These are phyloP conservation scores for Brachyalestes nurse DNA, from an alignment of 2,797 vertebrate genomes.

Conservation along the genomic window DNA sequence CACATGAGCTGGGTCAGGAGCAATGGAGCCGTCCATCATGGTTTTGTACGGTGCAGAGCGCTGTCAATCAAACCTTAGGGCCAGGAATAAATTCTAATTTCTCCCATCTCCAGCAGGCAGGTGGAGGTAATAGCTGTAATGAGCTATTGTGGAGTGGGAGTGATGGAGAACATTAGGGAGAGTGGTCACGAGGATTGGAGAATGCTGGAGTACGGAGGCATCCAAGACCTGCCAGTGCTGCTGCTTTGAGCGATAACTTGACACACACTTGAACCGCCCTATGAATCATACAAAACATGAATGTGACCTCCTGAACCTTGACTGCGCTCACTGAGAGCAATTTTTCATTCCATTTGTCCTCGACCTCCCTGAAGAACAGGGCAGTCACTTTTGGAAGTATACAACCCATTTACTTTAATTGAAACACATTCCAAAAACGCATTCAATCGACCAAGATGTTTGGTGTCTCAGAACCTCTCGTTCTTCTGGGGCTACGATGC, in stretches of 20 bases:
- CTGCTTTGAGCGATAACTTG: conserved; percentile 15
- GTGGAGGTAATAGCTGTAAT: conserved; percentile 16
- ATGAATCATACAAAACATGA: neutral
- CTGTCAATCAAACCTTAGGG: conserved; percentile 23
- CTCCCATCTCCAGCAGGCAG: conserved; percentile 14
- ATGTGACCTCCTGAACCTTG: neutral
- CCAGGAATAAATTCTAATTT: conserved; percentile 23
- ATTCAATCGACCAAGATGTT: neutral
- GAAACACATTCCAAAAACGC: neutral
- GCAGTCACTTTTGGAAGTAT: neutral
- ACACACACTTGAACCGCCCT: neutral
- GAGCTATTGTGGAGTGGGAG: conserved; percentile 19
- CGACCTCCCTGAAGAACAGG: neutral
- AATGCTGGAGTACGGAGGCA: neutral
- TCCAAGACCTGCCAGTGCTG: conserved; percentile 13
- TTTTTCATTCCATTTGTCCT: neutral
- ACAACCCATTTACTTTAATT: neutral
- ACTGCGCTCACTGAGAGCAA: neutral
- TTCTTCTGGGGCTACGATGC: too few relatives aligned
- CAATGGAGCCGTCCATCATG: conserved; percentile 37
- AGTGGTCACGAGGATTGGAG: conserved; percentile 1
- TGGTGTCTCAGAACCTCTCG: neutral
- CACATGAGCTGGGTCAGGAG: conserved; percentile 14
- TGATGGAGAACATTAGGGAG: conserved; percentile 37
- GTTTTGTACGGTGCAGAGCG: neutral